Conservation (phyloP, 2,888 invertebrate species). For the Uloborus plumipes region DNA sequence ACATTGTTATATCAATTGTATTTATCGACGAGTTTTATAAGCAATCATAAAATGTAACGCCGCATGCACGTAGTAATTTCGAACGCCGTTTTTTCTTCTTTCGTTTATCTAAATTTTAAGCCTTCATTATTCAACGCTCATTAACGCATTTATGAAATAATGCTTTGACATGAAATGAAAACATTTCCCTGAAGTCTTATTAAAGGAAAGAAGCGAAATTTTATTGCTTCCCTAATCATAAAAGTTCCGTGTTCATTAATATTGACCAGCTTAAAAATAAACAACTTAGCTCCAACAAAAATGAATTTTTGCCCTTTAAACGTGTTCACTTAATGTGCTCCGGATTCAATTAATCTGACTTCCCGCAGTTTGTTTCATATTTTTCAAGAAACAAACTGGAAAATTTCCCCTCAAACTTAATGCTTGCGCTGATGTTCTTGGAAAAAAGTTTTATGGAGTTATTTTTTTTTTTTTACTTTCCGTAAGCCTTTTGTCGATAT, state of each 20-base stretch:
- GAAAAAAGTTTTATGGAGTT: too few relatives aligned
- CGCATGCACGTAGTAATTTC: too few relatives aligned
- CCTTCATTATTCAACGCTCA: slow-evolving; percentile 51
- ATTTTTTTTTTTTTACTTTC: too few relatives aligned
- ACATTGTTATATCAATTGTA: too few relatives aligned
- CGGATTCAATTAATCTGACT: slow-evolving; percentile 46
- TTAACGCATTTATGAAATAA: slow-evolving; percentile 42
- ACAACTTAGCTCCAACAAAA: slow-evolving; percentile 28
- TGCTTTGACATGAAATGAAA: slow-evolving; percentile 28
- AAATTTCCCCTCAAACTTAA: background rate
- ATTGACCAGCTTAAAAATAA: slow-evolving; percentile 49
- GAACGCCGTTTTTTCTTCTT: too few relatives aligned
- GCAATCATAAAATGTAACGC: too few relatives aligned
- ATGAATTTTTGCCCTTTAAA: slow-evolving; percentile 48
- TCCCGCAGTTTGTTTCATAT: slow-evolving; percentile 11
- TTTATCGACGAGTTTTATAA: too few relatives aligned
- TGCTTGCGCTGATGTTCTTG: background rate
- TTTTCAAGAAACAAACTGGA: background rate
- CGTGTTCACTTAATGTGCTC: slow-evolving; percentile 35
- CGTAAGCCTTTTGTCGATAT: too few relatives aligned
- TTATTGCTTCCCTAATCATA: slow-evolving; percentile 52
- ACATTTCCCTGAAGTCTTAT: slow-evolving; percentile 45
- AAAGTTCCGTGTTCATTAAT: slow-evolving; percentile 58
- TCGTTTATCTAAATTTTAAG: slow-evolving; percentile 21
- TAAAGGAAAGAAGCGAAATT: slow-evolving; percentile 42